phyloP scores from a whole-genome alignment of 2,797 vertebrate genomes.

The Gila robusta region DNA sequence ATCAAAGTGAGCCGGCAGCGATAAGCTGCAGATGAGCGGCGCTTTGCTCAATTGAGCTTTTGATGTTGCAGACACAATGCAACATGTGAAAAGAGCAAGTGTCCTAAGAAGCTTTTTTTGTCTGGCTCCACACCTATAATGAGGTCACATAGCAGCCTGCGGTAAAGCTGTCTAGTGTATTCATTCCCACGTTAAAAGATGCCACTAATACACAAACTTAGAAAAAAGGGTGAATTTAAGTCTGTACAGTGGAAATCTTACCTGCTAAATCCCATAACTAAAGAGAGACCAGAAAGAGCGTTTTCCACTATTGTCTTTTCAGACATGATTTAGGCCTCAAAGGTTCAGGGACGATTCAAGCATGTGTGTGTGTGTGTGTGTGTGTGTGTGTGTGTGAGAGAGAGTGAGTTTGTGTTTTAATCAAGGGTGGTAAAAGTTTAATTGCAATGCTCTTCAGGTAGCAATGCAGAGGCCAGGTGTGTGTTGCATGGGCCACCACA shows the following conservation, averaged over 20 bases:
- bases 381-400: no score
- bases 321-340: neutral
- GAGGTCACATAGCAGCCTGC: slow-evolving; percentile 67
- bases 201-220: slow-evolving; percentile 22
- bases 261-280: neutral
- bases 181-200: slow-evolving; percentile 30
- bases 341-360: neutral
- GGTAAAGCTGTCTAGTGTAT: slow-evolving; percentile 41
- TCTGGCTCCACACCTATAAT: slow-evolving; percentile 77
- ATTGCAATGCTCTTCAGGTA: slow-evolving; percentile 9
- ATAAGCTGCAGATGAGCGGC: slow-evolving; percentile 74
- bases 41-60: slow-evolving; percentile 46
- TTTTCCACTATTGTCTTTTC: neutral
- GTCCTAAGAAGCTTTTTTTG: slow-evolving; percentile 79
- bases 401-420: slow-evolving; percentile 29
- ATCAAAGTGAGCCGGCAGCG: slow-evolving; percentile 81
- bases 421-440: slow-evolving; percentile 29
- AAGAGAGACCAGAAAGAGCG: neutral
- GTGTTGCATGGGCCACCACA: slow-evolving; percentile 3
- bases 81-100: slow-evolving; percentile 82
- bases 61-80: slow-evolving; percentile 73
- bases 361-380: neutral
- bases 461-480: slow-evolving; percentile 14
- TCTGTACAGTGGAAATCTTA: neutral
- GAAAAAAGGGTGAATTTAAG: neutral